A percentile compares a stretch with the other conserved stretches of the same genome.
phyloP scores from a whole-genome alignment of 2,113 vertebrate genomes.

The Pyrgilauda ruficollis region DNA sequence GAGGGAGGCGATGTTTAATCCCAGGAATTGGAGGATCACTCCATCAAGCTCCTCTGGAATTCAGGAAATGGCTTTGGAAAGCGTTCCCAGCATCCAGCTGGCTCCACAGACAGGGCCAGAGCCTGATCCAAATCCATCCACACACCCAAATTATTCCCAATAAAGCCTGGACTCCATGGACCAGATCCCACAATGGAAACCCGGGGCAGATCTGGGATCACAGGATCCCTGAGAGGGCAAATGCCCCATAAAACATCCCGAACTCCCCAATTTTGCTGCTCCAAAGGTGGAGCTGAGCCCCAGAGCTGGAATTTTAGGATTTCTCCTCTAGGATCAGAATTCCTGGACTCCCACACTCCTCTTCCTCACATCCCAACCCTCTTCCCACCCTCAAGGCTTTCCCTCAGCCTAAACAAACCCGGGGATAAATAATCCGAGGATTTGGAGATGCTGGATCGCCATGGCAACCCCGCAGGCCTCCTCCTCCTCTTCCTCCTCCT shows the following conservation, averaged over 20 bases:
- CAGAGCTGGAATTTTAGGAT: not conserved
- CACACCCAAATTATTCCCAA: not conserved
- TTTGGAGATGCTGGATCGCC: slow-evolving; percentile 18
- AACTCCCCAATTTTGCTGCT: not conserved
- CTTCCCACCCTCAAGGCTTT: not conserved
- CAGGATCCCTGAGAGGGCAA: not conserved
- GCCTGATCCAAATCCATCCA: not conserved
- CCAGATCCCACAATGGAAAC: not conserved
- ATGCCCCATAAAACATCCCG: fast-evolving
- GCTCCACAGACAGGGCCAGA: not conserved
- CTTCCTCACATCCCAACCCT: not conserved
- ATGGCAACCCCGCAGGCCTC: slow-evolving; percentile 26
- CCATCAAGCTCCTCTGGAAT: not conserved
- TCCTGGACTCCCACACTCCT: fast-evolving
- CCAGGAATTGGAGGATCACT: not conserved
- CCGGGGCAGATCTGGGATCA: not conserved
- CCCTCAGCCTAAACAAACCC: not conserved
- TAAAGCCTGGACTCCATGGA: not conserved
- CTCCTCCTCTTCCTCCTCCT: not conserved
- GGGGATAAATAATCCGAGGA: not conserved
- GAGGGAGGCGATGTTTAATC: not conserved
- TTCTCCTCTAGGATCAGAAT: not conserved
- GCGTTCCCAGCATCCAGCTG: not conserved
- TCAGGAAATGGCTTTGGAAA: not conserved
- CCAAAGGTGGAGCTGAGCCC: not conserved